A percentile compares a stretch with the other conserved stretches of the same genome.
phyloP scores from a whole-genome alignment of 2,113 vertebrate genomes.

The Dipodomys ordii region DNA sequence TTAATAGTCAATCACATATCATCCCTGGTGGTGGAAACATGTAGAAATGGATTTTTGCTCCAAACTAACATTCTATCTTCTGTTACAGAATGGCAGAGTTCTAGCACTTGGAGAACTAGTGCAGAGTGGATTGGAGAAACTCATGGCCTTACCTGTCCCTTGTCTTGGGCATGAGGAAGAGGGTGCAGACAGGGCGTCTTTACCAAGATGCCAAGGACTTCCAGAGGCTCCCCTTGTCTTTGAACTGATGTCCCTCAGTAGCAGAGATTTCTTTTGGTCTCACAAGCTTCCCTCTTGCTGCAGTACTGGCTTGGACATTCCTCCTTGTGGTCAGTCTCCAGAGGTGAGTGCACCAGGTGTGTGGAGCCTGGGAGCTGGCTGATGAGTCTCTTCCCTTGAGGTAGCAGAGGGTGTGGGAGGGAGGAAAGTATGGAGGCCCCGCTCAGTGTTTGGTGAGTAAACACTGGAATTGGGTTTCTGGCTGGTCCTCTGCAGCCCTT shows the following conservation, averaged over 20 bases:
- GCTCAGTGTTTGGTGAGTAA: slow-evolving; percentile 73
- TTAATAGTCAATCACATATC: no score
- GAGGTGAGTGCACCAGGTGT: not conserved
- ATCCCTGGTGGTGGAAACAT: not conserved
- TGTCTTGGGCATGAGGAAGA: not conserved
- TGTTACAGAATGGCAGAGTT: not conserved
- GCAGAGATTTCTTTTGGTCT: slow-evolving; percentile 33
- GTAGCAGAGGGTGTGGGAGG: slow-evolving; percentile 40
- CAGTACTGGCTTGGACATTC: not conserved
- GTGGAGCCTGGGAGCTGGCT: not conserved
- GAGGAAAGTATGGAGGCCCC: slow-evolving; percentile 6
- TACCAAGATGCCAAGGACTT: not conserved
- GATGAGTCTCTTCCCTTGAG: not conserved
- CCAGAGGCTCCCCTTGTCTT: not conserved
- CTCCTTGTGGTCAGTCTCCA: slow-evolving; percentile 34
- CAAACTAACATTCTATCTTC: not conserved
- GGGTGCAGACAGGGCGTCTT: not conserved
- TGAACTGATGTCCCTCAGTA: not conserved
- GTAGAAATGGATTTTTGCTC: not conserved
- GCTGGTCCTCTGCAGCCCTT: slow-evolving; percentile 72
- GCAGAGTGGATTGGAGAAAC: not conserved
- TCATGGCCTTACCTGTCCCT: not conserved
- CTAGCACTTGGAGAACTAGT: not conserved
- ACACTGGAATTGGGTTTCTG: slow-evolving; percentile 67
- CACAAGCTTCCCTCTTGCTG: slow-evolving; percentile 17